Percentiles rank a stretch among this genome's conserved stretches.
These are phyloP conservation scores for Monomorium pharaonis DNA, from an alignment of 1,140 invertebrate genomes.

Conservation along the genomic window DNA sequence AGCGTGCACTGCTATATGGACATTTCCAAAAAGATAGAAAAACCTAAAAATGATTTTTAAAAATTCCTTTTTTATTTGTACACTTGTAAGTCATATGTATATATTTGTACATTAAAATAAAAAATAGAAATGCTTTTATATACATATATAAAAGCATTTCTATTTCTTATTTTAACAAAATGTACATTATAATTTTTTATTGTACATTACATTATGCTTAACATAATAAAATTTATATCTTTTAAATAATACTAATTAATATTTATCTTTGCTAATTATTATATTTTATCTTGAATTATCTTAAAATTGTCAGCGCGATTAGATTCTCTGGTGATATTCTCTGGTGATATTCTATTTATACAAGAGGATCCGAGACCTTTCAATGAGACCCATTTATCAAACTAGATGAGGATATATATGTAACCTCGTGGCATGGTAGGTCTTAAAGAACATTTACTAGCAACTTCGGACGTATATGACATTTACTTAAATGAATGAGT, in stretches of 20 bases:
- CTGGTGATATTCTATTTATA: background rate
- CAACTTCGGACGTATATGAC: background rate
- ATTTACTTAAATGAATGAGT: constrained; percentile 15
- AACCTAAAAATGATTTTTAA: background rate
- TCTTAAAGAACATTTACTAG: background rate
- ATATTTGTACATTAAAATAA: background rate
- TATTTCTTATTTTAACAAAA: background rate
- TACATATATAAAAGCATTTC: too few species aligned
- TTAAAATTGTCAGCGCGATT: background rate
- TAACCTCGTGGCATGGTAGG: background rate
- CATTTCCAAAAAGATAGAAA: background rate
- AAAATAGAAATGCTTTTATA: background rate
- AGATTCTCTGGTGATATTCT: background rate
- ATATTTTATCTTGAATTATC: background rate
- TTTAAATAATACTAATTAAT: background rate
- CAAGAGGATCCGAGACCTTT: background rate
- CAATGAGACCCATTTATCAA: constrained; percentile 5
- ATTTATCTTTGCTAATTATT: background rate
- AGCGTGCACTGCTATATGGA: background rate
- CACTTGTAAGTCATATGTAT: background rate
- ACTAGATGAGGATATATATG: background rate
- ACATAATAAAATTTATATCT: background rate
- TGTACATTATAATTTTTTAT: background rate
- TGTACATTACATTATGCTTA: background rate
- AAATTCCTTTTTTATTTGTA: background rate